A percentile compares a stretch with the other conserved stretches of the same genome.
Conservation (phyloP, 2,113 vertebrate genomes). For the Capreolus pygargus region DNA sequence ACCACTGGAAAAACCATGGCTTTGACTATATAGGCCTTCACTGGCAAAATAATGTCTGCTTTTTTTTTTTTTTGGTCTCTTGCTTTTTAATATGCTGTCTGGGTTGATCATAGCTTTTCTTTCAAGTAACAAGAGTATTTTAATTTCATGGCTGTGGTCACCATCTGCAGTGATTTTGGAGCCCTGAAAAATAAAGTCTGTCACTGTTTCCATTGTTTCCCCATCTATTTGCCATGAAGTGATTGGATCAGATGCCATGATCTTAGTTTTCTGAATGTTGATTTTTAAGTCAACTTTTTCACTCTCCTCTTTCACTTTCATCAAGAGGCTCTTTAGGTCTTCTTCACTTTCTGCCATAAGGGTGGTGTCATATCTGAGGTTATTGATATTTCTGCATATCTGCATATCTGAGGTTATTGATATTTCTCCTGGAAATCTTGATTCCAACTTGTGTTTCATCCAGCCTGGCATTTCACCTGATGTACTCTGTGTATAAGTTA, state of each 20-base stretch:
- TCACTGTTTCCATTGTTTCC: neutral
- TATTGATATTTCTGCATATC: neutral
- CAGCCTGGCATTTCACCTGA: neutral
- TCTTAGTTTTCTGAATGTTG: neutral
- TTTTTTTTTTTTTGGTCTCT: neutral
- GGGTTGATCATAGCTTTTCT: neutral
- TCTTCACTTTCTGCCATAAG: neutral
- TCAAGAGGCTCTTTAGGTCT: neutral
- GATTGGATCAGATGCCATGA: neutral
- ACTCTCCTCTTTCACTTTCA: neutral
- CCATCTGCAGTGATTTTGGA: neutral
- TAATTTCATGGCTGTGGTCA: neutral
- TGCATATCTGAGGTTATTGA: neutral
- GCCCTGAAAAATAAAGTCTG: fast-evolving
- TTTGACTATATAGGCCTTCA: neutral
- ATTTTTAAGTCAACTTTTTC: neutral
- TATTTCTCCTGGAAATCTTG: neutral
- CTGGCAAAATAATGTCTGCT: neutral
- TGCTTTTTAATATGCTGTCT: neutral
- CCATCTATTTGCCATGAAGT: neutral
- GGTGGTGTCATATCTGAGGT: neutral
- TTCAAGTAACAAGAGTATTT: neutral
- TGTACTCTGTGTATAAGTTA: neutral
- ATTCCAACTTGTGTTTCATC: neutral
- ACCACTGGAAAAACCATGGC: neutral